These are phyloP conservation scores for Sericinus montela DNA, from an alignment of 2,888 invertebrate species.

Conservation along the genomic window DNA sequence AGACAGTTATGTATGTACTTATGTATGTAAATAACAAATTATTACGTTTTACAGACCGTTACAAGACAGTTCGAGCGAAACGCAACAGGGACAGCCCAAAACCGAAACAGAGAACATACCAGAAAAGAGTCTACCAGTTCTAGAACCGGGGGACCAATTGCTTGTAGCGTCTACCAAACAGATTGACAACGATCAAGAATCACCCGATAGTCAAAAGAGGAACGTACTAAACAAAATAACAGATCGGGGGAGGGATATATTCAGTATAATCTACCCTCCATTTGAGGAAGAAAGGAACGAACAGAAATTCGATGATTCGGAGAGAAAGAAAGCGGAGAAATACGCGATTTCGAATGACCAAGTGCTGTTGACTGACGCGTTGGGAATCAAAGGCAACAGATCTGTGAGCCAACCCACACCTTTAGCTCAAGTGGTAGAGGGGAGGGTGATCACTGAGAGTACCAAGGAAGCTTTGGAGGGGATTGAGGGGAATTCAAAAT, in stretches of 20 bases:
- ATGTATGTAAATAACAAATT: no score
- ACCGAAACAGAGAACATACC: conserved; percentile 34
- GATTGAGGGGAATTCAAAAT: conserved; percentile 85
- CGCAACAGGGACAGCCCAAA: conserved; percentile 26
- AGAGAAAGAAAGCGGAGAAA: conserved; percentile 68
- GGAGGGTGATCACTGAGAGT: conserved; percentile 55
- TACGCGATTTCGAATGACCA: conserved; percentile 66
- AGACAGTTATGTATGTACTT: no score
- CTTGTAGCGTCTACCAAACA: conserved; percentile 59
- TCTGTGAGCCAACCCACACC: conserved; percentile 53
- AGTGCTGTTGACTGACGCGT: conserved; percentile 55
- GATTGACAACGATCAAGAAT: conserved; percentile 36
- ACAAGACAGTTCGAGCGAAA: conserved; percentile 14
- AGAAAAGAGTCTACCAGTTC: conserved; percentile 58
- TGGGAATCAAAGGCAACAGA: conserved; percentile 36
- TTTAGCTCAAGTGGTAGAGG: conserved; percentile 61
- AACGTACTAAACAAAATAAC: conserved; percentile 69
- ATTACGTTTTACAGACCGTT: conserved; percentile 8
- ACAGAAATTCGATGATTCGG: conserved; percentile 64
- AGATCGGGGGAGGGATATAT: conserved; percentile 64
- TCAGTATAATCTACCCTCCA: conserved; percentile 67
- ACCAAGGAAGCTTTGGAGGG: conserved; percentile 54
- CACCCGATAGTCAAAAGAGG: conserved; percentile 52
- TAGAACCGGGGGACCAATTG: conserved; percentile 83
- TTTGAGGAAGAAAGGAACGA: conserved; percentile 64